phyloP scores from a whole-genome alignment of 2,797 vertebrate species.

The Peromyscus aztecus region DNA sequence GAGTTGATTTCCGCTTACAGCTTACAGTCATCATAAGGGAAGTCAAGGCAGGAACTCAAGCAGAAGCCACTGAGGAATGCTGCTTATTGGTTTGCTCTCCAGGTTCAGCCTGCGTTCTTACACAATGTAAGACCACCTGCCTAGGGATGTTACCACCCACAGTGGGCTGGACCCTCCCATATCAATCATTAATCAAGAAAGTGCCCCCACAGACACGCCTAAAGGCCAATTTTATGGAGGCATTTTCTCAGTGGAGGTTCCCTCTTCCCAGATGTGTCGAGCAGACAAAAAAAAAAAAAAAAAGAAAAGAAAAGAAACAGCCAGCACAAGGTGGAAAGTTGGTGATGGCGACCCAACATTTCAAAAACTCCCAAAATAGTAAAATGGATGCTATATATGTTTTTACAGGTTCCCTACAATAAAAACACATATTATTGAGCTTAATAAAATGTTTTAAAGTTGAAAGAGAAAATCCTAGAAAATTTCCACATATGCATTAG shows the following conservation, averaged over 20 bases:
- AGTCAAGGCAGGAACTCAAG: neutral
- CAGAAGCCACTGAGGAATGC: neutral
- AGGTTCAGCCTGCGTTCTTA: neutral
- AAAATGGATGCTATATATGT: neutral
- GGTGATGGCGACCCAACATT: neutral
- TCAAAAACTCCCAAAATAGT: neutral
- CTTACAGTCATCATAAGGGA: neutral
- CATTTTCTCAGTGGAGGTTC: neutral
- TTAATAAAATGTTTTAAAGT: conserved; percentile 26
- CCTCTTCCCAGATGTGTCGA: neutral
- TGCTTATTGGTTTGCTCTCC: neutral
- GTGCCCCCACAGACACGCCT: neutral
- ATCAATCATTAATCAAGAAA: neutral
- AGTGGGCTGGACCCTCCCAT: neutral
- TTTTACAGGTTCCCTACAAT: neutral
- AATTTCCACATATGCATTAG: neutral
- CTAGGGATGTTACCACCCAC: neutral
- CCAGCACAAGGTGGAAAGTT: neutral
- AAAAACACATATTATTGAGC: neutral
- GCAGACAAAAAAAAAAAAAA: no score
- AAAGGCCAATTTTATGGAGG: neutral
- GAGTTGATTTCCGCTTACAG: neutral
- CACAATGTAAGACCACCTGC: neutral
- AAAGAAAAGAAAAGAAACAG: neutral
- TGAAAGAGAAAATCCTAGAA: neutral